Percentiles rank a stretch among this genome's conserved stretches.
Evolutionary conservation across 2,113 vertebrate species (phyloP).

Genomic region (Alectura lathami): DNA sequence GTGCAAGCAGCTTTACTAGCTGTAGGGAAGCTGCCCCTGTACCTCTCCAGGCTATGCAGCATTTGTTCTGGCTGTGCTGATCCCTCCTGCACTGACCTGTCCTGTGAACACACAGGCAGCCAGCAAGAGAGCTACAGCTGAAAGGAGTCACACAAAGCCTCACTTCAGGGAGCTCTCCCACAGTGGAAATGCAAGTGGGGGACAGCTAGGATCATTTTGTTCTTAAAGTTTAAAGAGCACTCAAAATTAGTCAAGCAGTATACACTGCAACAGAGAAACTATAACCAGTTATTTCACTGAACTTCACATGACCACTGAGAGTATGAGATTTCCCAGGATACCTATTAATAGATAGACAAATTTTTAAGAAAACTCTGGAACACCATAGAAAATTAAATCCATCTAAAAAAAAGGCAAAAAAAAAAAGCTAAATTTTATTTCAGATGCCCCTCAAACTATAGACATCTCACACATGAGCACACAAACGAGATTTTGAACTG

Average conservation of each 20-base stretch:
- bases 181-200: not conserved
- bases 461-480: not conserved
- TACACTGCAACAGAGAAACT: not conserved
- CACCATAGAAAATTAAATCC: not conserved
- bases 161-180: not conserved
- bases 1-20: not conserved
- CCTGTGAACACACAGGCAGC: not conserved
- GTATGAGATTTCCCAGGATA: not conserved
- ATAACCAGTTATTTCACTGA: not conserved
- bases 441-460: not conserved
- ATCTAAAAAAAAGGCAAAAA: accelerated
- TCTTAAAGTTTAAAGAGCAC: not conserved
- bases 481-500: not conserved
- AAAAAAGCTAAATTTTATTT: not conserved
- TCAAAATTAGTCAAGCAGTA: not conserved
- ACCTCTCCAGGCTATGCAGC: not conserved
- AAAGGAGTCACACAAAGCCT: not conserved
- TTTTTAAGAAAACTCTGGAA: not conserved
- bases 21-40: not conserved
- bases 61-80: not conserved
- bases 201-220: not conserved
- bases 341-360: not conserved
- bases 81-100: not conserved
- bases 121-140: not conserved
- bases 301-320: not conserved